These are phyloP conservation scores for Barnardius zonarius DNA, from an alignment of 2,113 vertebrate genomes.

Conservation along the genomic window DNA sequence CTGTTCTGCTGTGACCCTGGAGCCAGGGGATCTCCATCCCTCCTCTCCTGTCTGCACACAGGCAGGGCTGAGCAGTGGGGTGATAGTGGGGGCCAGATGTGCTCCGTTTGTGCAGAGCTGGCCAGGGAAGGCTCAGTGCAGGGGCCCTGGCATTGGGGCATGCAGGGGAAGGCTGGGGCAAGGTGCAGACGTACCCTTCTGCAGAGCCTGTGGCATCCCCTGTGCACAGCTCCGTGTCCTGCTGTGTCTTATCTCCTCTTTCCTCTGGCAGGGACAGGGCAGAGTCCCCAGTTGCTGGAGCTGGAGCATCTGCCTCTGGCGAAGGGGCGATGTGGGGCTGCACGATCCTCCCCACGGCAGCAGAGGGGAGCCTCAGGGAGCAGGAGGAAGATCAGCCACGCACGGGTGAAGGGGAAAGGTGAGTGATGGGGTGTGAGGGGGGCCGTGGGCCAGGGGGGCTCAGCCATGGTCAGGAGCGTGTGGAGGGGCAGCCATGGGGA, in stretches of 20 bases:
- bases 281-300: background rate
- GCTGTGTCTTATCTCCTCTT: background rate
- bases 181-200: background rate
- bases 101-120: background rate
- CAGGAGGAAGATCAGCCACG: constrained; percentile 38
- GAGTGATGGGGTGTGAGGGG: background rate
- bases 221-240: background rate
- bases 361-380: background rate
- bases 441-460: background rate
- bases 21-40: fast-evolving
- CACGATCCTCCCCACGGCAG: background rate
- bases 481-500: background rate
- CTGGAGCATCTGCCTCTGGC: fast-evolving
- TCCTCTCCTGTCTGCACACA: background rate
- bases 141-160: background rate
- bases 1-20: background rate
- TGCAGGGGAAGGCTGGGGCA: background rate
- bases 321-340: fast-evolving
- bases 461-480: background rate
- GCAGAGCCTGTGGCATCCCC: background rate
- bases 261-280: background rate
- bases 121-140: background rate
- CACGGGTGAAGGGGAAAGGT: constrained; percentile 40
- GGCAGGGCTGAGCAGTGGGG: background rate
- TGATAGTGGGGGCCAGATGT: background rate